These are phyloP conservation scores for Ips nitidus DNA, from an alignment of 1,140 invertebrate species.

Conservation along the genomic window DNA sequence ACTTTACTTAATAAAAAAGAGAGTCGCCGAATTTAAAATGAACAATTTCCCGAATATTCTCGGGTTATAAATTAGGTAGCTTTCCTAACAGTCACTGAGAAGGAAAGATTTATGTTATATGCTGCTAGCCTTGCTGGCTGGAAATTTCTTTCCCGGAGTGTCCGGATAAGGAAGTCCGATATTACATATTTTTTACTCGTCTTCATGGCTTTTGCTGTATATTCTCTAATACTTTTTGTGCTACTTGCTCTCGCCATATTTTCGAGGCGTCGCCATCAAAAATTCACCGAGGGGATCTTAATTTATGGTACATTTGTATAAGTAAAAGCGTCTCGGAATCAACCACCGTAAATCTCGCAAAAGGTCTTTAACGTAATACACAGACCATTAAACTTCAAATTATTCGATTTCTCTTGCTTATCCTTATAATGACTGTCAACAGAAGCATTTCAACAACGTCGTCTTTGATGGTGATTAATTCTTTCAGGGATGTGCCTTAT, in stretches of 20 bases:
- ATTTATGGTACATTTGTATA: slow-evolving; percentile 20
- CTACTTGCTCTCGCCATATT: neutral
- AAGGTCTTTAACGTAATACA: slow-evolving; percentile 17
- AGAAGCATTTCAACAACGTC: neutral
- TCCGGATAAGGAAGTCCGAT: neutral
- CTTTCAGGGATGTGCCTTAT: neutral
- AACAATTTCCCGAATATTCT: slow-evolving; percentile 8
- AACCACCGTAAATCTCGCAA: slow-evolving; percentile 15
- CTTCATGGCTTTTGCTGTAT: neutral
- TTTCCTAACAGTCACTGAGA: neutral
- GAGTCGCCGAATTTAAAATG: slow-evolving; percentile 2
- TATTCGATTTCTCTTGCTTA: slow-evolving; percentile 16
- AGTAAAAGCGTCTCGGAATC: slow-evolving; percentile 13
- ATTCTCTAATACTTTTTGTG: neutral
- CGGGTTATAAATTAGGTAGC: slow-evolving; percentile 14
- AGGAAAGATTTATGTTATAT: slow-evolving; percentile 8
- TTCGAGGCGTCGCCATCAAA: neutral
- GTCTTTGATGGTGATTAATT: neutral
- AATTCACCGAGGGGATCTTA: neutral
- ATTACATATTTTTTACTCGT: neutral
- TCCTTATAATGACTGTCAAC: slow-evolving; percentile 11
- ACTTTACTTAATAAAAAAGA: too few species aligned
- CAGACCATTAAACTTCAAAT: slow-evolving; percentile 22
- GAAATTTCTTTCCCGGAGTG: neutral
- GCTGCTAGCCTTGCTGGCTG: neutral